Evolutionary conservation across 2,888 invertebrate species (phyloP), one percentile per base, ranked within the genome.

Genomic region (Nysson spinosus): DNA sequence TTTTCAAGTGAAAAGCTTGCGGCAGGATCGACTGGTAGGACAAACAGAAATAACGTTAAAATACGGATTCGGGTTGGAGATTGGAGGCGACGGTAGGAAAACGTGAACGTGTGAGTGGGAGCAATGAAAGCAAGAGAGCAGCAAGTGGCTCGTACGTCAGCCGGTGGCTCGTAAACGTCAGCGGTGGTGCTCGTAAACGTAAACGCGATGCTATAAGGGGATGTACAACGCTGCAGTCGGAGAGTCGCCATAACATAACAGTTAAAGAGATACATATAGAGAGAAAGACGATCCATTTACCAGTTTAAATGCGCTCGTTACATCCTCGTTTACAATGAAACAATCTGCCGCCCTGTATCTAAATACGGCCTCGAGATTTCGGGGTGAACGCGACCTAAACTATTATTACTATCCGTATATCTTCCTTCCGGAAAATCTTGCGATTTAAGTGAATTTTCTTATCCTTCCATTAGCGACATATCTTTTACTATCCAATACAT

Each of bases 81-180:
- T 72, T 65, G 65, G 43, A 24, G 72, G 47, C 73, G 69, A 65
- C 68, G 63, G 70, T 72, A 80, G 79, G 68, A 67, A 68, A 73
- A 75, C 68, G 78, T 65, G 61, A 70, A 78, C 81, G 83, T 80
- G 81, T 75, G 83, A 81, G 82, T 75, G 80, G 78, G 80, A 82
- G 85, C 83, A 84, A 85, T 81, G 84, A 82, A 82, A 82, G 85
- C 81, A 81, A 83, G 80, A 82, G 82, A 82, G 83, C 83, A 86
- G 87, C 87, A 87, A 87, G 87, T 87, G 87, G 87, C 87, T 87
- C 87, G 87, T 87, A 87, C 86, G 87, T 87, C 87, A 87, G 86
- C 86, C 87, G 85, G 87, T 86, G 87, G 87, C 87, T 87, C 87
- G 87, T 87, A 87, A 87, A 87, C 86, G 87, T 87, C 87, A 87